Percentiles rank a stretch among this genome's conserved stretches.
Evolutionary conservation across 2,888 invertebrate species (phyloP).

Genomic region (Diplolepis rosae): DNA sequence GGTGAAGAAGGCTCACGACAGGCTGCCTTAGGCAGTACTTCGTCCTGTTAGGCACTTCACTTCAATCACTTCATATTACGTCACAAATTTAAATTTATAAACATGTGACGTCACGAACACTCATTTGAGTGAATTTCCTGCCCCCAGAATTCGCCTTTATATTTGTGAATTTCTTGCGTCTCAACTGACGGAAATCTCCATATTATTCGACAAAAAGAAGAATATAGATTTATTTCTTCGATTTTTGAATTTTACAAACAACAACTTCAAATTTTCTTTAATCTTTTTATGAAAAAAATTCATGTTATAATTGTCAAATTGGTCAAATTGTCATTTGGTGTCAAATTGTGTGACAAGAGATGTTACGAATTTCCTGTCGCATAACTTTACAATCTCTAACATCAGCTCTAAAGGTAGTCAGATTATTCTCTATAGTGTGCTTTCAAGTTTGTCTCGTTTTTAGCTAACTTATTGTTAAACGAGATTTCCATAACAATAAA

Average conservation of each 20-base stretch:
- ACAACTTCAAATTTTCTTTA: no score
- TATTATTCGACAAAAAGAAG: no score
- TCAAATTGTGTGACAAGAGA: no score
- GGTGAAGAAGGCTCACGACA: slow-evolving; percentile 49
- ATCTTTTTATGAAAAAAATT: no score
- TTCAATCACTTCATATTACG: slow-evolving; percentile 48
- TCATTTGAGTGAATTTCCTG: background rate
- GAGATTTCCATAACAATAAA: background rate
- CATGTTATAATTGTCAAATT: no score
- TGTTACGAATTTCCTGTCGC: background rate
- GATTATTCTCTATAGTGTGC: background rate
- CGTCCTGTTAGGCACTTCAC: slow-evolving; percentile 55
- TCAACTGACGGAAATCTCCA: no score
- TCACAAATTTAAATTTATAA: slow-evolving; percentile 55
- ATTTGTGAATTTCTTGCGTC: no score
- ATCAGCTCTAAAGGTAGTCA: background rate
- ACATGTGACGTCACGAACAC: slow-evolving; percentile 46
- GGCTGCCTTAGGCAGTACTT: slow-evolving; percentile 54
- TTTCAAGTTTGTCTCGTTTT: background rate
- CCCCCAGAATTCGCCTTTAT: no score
- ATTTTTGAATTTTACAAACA: no score
- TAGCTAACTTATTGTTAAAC: background rate
- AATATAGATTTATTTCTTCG: no score
- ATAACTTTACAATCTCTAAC: background rate
- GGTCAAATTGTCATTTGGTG: no score